A percentile compares a stretch with the other conserved stretches of the same genome.
Evolutionary conservation across 2,113 vertebrate genomes (phyloP).

Genomic region (Kobus ellipsiprymnus): DNA sequence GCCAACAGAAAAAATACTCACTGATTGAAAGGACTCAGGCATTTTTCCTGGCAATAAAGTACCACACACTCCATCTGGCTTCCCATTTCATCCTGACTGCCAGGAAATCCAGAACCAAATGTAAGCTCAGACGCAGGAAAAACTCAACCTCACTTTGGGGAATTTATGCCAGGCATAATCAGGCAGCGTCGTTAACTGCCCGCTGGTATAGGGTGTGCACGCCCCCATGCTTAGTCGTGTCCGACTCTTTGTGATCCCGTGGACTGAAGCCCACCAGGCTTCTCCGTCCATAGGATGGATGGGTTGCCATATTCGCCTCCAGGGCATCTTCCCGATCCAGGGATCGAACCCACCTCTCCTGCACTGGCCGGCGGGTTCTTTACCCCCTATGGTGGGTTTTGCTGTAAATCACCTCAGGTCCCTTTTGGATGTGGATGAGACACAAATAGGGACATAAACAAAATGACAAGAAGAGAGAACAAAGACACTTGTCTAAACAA

Average conservation of each 20-base stretch:
- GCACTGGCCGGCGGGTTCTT: not conserved
- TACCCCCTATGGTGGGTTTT: not conserved
- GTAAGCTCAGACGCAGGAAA: not conserved
- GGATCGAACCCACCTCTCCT: not conserved
- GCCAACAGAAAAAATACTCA: not conserved
- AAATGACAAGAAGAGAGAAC: not conserved
- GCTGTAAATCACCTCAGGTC: not conserved
- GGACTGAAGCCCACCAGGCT: not conserved
- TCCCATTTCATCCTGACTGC: not conserved
- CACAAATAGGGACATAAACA: not conserved
- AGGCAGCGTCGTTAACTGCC: not conserved
- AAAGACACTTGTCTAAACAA: not conserved
- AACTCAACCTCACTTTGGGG: not conserved
- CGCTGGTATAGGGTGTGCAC: rapidly evolving
- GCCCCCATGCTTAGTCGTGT: not conserved
- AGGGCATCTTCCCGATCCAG: not conserved
- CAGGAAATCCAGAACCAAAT: not conserved
- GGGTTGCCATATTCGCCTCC: not conserved
- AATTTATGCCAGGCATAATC: not conserved
- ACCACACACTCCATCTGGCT: not conserved
- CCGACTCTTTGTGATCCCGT: not conserved
- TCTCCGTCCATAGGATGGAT: not conserved
- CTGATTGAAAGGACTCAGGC: not conserved
- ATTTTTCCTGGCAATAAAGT: not conserved
- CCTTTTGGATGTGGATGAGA: not conserved